Evolutionary conservation across 2,888 invertebrate genomes (phyloP).

Genomic region (Anthophora plumipes): DNA sequence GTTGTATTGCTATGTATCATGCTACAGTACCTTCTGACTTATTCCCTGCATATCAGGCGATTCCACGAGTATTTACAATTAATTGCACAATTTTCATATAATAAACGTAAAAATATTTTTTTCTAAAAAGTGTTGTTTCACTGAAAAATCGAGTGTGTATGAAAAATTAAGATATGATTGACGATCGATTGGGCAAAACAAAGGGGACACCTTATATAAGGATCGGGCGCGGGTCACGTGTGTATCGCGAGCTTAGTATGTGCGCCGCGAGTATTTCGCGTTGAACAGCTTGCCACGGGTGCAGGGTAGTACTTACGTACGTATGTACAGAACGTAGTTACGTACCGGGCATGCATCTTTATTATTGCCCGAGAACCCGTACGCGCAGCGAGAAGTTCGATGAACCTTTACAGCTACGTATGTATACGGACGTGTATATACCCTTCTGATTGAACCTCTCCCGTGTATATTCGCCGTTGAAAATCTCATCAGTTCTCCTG

Average conservation of each 20-base stretch:
- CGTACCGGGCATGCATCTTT: conserved; percentile 74
- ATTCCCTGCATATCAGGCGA: not conserved
- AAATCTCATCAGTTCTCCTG: conserved; percentile 53
- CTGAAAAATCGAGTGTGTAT: not conserved
- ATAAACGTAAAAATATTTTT: not conserved
- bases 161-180: not conserved
- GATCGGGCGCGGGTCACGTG: conserved; percentile 20
- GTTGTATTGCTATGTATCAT: conserved; percentile 36
- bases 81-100: not conserved
- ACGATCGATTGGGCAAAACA: not conserved
- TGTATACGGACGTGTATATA: conserved; percentile 56
- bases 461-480: conserved; percentile 47
- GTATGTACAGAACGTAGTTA: conserved; percentile 74
- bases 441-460: conserved; percentile 64
- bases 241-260: conserved; percentile 38
- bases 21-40: conserved; percentile 9
- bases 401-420: conserved; percentile 69
- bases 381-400: conserved; percentile 67
- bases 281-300: conserved; percentile 48
- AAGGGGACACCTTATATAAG: conserved; percentile 21
- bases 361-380: conserved; percentile 74
- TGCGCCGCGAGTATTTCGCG: conserved; percentile 32
- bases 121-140: not conserved
- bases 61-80: not conserved
- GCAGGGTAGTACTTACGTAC: conserved; percentile 65